These are phyloP conservation scores for Bucorvus abyssinicus DNA, from an alignment of 2,797 vertebrate genomes.

Conservation along the genomic window DNA sequence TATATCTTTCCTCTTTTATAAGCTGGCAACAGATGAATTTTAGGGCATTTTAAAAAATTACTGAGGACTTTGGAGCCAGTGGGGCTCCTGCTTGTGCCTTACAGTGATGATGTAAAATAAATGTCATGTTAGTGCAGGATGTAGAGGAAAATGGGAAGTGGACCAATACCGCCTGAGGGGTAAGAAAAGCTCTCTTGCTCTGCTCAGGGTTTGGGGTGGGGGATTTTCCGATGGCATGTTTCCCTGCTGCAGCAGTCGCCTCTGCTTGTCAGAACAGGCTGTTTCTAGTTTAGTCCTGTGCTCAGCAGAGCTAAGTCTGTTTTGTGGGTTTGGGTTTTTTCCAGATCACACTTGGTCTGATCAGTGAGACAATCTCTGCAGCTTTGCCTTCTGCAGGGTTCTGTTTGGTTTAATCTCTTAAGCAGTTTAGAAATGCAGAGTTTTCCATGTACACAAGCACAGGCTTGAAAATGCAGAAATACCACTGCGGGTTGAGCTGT, in stretches of 20 bases:
- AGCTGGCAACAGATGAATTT: constrained; percentile 50
- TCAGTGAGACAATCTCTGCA: neutral
- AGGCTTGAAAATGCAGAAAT: neutral
- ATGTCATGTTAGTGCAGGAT: neutral
- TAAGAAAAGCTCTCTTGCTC: neutral
- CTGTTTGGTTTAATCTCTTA: constrained; percentile 20
- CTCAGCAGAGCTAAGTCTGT: neutral
- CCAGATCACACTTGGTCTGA: neutral
- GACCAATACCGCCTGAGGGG: neutral
- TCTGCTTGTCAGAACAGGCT: neutral
- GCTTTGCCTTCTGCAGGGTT: neutral
- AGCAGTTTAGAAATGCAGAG: neutral
- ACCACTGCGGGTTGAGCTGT: neutral
- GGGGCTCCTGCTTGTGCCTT: constrained; percentile 16
- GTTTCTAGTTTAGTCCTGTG: neutral
- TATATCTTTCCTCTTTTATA: constrained; percentile 56
- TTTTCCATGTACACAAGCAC: neutral
- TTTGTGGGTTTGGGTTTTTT: neutral
- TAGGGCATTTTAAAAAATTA: constrained; percentile 55
- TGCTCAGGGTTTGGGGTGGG: neutral
- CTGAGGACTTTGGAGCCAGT: constrained; percentile 20
- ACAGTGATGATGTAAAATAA: constrained; percentile 10
- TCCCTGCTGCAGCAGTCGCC: neutral
- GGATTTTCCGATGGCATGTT: neutral
- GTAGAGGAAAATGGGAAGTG: neutral